Evolutionary conservation across 2,888 invertebrate genomes (phyloP).

Genomic region (Clostera curtula): DNA sequence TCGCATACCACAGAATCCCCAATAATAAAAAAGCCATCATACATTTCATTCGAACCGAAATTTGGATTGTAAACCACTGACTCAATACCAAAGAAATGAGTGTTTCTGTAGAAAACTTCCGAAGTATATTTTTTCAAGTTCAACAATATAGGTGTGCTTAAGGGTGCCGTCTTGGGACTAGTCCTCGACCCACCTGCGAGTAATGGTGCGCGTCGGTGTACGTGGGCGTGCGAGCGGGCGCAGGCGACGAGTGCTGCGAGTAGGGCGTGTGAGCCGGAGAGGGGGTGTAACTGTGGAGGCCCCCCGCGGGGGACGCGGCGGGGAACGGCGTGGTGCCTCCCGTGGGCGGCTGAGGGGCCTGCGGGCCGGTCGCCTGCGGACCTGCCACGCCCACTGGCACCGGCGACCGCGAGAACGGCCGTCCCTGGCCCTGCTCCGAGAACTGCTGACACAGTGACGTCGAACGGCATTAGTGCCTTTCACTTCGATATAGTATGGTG

Average conservation of each 20-base stretch:
- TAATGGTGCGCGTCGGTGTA: conserved; percentile 31
- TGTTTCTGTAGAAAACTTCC: too few species aligned
- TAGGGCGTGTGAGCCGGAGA: conserved; percentile 65
- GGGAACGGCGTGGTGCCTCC: conserved; percentile 42
- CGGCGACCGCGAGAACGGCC: conserved; percentile 51
- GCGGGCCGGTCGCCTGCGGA: conserved; percentile 34
- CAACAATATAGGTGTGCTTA: conserved; percentile 14
- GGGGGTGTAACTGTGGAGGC: conserved; percentile 45
- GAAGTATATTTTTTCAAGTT: too few species aligned
- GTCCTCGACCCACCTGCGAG: conserved; percentile 5
- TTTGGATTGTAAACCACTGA: too few species aligned
- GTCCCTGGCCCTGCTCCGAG: conserved; percentile 20
- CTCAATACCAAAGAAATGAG: too few species aligned
- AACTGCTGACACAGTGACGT: too few species aligned
- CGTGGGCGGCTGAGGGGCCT: conserved; percentile 33
- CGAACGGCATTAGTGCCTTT: not conserved
- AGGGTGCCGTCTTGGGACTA: conserved; percentile 12
- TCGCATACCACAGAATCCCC: too few species aligned
- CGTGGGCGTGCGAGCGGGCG: conserved; percentile 39
- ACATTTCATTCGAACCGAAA: too few species aligned
- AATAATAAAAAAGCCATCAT: too few species aligned
- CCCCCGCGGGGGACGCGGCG: conserved; percentile 44
- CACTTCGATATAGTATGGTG: too few species aligned
- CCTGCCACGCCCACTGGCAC: conserved; percentile 22
- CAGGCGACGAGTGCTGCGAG: conserved; percentile 62